phyloP scores from a whole-genome alignment of 2,797 vertebrate genomes.

The Cryptoprocta ferox region DNA sequence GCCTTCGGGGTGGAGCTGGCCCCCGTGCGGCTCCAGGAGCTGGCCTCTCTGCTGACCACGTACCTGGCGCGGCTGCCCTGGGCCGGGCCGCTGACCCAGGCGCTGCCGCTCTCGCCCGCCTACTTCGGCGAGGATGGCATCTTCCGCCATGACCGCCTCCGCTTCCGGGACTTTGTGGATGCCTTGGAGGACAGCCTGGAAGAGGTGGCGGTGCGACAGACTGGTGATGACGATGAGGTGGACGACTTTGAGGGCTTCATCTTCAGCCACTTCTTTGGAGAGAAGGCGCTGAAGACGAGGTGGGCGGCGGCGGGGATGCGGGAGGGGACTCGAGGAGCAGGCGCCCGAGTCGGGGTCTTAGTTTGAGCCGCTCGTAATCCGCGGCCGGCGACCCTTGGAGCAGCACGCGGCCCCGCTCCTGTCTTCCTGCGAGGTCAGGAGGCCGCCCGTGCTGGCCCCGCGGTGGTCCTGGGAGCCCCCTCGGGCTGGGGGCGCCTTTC shows the following conservation, averaged over 20 bases:
- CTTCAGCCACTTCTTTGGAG: conserved; percentile 81
- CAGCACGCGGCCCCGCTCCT: background rate
- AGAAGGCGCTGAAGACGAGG: conserved; percentile 76
- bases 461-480: background rate
- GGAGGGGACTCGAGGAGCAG: background rate
- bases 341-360: background rate
- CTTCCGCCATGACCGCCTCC: conserved; percentile 92
- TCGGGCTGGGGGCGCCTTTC: background rate
- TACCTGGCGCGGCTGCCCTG: conserved; percentile 87
- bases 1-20: conserved; percentile 74
- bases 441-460: background rate
- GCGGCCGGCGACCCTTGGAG: background rate
- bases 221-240: conserved; percentile 77
- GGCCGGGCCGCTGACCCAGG: conserved; percentile 57
- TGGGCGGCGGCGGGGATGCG: background rate
- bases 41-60: conserved; percentile 84
- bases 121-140: conserved; percentile 89
- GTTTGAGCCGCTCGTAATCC: background rate
- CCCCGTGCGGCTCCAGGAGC: conserved; percentile 86
- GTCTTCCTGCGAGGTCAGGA: background rate
- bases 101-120: conserved; percentile 82
- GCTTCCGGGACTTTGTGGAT: conserved; percentile 92
- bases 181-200: conserved; percentile 94
- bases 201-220: conserved; percentile 88
- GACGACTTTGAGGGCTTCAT: conserved; percentile 87